Percentiles rank a stretch among this genome's conserved stretches.
These are phyloP conservation scores for Glyptemys insculpta DNA, from an alignment of 2,797 vertebrate species.

Conservation along the genomic window DNA sequence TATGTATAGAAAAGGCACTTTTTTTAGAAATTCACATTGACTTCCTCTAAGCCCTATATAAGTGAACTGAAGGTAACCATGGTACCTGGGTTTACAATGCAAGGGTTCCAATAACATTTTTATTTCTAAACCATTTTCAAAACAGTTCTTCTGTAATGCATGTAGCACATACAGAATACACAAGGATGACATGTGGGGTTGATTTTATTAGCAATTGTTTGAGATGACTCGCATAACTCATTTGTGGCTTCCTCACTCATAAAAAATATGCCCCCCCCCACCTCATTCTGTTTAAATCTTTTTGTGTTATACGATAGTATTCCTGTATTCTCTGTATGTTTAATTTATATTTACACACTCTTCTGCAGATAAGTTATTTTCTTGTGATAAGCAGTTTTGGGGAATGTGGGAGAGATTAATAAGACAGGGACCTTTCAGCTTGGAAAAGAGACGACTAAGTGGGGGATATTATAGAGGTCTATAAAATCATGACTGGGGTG, in stretches of 20 bases:
- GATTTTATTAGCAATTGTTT: not conserved
- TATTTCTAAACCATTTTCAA: not conserved
- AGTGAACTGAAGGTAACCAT: not conserved
- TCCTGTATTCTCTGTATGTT: not conserved
- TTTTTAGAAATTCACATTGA: not conserved
- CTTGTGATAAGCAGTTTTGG: rapidly evolving
- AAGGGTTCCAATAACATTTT: too few species aligned
- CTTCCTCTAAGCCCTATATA: not conserved
- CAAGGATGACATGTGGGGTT: not conserved
- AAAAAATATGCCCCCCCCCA: not conserved
- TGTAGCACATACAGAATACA: not conserved
- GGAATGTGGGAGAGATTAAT: not conserved
- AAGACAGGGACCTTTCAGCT: too few species aligned
- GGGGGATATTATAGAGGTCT: too few species aligned
- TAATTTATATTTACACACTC: not conserved
- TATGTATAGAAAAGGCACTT: not conserved
- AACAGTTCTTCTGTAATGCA: not conserved
- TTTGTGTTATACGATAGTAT: not conserved
- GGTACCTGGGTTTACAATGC: too few species aligned
- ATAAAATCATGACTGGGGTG: too few species aligned
- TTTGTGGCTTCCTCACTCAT: not conserved
- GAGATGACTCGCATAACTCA: not conserved
- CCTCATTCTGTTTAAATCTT: not conserved
- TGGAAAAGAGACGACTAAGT: too few species aligned
- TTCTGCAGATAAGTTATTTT: not conserved